phyloP scores from a whole-genome alignment of 2,113 vertebrate species.

The Geococcyx californianus region DNA sequence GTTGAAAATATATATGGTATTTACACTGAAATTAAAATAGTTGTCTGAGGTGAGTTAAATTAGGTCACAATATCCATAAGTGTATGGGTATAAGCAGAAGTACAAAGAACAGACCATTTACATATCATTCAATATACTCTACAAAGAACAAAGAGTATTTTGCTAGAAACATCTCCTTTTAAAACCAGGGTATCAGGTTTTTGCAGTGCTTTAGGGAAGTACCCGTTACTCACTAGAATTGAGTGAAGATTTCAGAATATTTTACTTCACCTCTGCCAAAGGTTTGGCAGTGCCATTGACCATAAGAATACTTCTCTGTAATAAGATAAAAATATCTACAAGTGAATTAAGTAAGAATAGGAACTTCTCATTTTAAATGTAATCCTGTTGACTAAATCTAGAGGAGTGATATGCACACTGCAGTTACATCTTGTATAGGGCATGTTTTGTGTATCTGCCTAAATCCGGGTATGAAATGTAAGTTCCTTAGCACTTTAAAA shows the following conservation, averaged over 20 bases:
- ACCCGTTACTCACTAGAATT: neutral
- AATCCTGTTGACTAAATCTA: neutral
- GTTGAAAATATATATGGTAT: neutral
- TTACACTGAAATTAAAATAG: neutral
- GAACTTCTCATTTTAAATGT: neutral
- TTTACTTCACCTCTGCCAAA: neutral
- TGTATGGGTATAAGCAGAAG: neutral
- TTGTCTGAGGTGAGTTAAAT: neutral
- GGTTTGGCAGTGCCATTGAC: neutral
- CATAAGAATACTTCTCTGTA: neutral
- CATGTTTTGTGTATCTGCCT: neutral
- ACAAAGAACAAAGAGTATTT: neutral
- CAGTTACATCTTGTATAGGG: neutral
- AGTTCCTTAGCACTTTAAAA: neutral
- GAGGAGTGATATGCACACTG: neutral
- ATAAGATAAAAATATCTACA: neutral
- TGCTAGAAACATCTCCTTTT: neutral
- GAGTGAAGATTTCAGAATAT: neutral
- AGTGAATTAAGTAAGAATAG: neutral
- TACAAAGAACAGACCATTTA: neutral
- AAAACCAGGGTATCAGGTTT: neutral
- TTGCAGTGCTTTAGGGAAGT: neutral
- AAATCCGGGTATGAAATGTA: neutral
- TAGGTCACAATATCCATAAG: neutral
- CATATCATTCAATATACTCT: neutral